Percentiles rank a stretch among this genome's conserved stretches.
Evolutionary conservation across 2,797 vertebrate genomes (phyloP).

Genomic region (Enteromius trimaculatus): DNA sequence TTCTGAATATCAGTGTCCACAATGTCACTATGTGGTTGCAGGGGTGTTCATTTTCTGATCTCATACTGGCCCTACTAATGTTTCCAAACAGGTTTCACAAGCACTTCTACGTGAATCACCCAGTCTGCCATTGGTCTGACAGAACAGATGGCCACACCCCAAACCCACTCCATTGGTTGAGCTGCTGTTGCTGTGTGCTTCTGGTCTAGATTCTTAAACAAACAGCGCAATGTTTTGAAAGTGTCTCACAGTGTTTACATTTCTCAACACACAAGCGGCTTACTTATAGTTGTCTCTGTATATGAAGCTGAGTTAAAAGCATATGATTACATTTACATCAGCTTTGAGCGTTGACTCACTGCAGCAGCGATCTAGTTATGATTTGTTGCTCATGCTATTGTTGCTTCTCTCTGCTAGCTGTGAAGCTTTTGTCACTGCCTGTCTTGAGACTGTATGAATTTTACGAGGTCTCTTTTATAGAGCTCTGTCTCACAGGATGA

Average conservation of each 20-base stretch:
- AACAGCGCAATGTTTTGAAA: neutral
- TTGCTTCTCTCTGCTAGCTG: slow-evolving; percentile 18
- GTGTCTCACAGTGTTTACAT: neutral
- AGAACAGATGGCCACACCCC: neutral
- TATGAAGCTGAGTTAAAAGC: neutral
- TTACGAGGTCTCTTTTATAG: slow-evolving; percentile 31
- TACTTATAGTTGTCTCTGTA: slow-evolving; percentile 1
- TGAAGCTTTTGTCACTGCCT: slow-evolving; percentile 21
- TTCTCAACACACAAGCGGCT: neutral
- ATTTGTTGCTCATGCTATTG: slow-evolving; percentile 33
- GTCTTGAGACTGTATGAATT: slow-evolving; percentile 31
- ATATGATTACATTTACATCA: neutral
- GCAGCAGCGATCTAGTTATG: slow-evolving; percentile 1
- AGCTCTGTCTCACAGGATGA: slow-evolving; percentile 32
- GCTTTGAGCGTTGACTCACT: slow-evolving; percentile 8
- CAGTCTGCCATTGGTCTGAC: neutral
- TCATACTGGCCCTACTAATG: neutral
- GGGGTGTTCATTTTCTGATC: neutral
- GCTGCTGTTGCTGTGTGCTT: slow-evolving; percentile 1
- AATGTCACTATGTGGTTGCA: neutral
- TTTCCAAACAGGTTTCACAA: slow-evolving; percentile 18
- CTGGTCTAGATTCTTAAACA: slow-evolving; percentile 5
- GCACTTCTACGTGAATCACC: neutral
- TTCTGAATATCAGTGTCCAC: neutral
- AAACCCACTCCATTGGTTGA: slow-evolving; percentile 7